Conservation (phyloP, 1,140 invertebrate genomes). For the Sarcophaga peregrina region DNA sequence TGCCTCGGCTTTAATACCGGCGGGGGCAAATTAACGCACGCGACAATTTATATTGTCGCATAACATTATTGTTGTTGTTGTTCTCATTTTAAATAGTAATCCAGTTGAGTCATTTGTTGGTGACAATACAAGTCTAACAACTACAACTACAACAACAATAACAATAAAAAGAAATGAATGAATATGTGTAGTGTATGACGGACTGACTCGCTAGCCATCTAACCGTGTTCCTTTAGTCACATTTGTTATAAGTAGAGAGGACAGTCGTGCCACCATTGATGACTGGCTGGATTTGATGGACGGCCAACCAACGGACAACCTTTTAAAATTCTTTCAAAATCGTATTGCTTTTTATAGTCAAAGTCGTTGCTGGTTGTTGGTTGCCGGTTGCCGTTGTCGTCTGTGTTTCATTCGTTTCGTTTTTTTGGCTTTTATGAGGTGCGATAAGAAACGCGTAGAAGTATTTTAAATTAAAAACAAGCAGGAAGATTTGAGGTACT, state of each 20-base stretch:
- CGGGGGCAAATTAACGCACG: neutral
- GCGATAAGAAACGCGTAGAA: conserved; percentile 39
- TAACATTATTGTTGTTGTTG: neutral
- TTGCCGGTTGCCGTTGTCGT: neutral
- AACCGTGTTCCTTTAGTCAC: neutral
- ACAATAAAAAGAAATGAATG: conserved; percentile 6
- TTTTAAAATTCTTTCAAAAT: conserved; percentile 61
- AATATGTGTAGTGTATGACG: neutral
- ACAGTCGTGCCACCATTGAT: conserved; percentile 24
- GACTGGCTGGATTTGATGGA: conserved; percentile 21
- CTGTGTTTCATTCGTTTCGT: neutral
- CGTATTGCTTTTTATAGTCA: neutral
- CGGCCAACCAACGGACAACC: conserved; percentile 47
- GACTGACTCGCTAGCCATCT: neutral
- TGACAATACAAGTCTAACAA: neutral
- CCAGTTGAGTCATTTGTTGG: conserved; percentile 34
- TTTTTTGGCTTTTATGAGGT: conserved; percentile 33
- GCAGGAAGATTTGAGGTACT: no score
- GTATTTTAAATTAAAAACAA: neutral
- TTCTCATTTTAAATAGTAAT: neutral
- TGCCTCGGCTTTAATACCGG: neutral
- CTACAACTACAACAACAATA: neutral
- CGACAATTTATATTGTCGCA: conserved; percentile 22
- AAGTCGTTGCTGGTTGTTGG: conserved; percentile 6
- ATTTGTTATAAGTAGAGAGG: neutral